phyloP scores from a whole-genome alignment of 2,888 invertebrate genomes.

The Heterodera filipjevi region DNA sequence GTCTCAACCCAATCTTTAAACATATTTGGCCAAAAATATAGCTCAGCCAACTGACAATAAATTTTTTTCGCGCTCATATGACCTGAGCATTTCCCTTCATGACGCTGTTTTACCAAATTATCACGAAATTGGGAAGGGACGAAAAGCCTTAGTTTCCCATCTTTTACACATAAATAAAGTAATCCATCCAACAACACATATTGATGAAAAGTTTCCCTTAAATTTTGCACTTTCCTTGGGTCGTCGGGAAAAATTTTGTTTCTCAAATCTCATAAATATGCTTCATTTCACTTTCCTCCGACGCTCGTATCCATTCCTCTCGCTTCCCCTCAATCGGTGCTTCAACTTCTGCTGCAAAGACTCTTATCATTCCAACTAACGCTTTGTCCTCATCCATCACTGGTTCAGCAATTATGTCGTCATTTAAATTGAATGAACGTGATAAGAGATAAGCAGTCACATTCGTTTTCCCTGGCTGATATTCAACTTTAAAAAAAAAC shows the following conservation, averaged over 20 bases:
- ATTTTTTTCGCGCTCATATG: constrained; percentile 41
- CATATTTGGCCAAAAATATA: constrained; percentile 40
- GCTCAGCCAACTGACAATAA: constrained; percentile 11
- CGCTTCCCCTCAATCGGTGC: background rate
- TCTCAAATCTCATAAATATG: constrained; percentile 8
- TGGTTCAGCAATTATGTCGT: background rate
- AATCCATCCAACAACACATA: background rate
- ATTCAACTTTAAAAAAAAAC: constrained; percentile 18
- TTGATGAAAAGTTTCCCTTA: background rate
- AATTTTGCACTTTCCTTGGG: background rate
- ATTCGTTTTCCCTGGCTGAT: constrained; percentile 23
- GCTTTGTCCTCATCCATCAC: background rate
- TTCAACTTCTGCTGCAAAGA: background rate
- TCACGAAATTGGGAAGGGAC: constrained; percentile 33
- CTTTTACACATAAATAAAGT: background rate
- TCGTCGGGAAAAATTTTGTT: background rate
- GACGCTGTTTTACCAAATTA: constrained; percentile 36
- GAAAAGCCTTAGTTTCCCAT: background rate
- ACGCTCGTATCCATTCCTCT: constrained; percentile 11
- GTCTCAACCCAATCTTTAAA: constrained; percentile 6
- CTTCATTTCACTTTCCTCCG: constrained; percentile 13
- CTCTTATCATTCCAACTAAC: background rate
- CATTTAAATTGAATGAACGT: background rate
- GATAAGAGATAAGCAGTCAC: constrained; percentile 19
- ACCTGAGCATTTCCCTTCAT: constrained; percentile 35